Evolutionary conservation across 2,888 invertebrate species (phyloP).

Genomic region (Drosophila tripunctata): DNA sequence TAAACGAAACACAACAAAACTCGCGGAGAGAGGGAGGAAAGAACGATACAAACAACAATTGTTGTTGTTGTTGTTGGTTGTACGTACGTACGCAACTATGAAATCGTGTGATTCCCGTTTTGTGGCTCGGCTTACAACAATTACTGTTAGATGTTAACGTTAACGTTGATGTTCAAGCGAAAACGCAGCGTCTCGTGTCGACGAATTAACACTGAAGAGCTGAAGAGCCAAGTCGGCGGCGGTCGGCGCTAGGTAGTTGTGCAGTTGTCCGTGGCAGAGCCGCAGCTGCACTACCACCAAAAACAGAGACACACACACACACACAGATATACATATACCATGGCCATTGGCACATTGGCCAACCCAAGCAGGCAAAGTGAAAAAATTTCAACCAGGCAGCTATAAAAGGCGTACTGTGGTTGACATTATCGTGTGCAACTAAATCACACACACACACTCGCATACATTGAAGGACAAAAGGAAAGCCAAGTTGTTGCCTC

Average conservation of each 20-base stretch:
- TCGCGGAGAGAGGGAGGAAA: slow-evolving; percentile 27
- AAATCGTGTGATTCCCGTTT: slow-evolving; percentile 18
- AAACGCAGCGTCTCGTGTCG: slow-evolving; percentile 82
- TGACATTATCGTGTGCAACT: slow-evolving; percentile 79
- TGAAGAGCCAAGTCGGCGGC: slow-evolving; percentile 75
- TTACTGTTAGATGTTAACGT: slow-evolving; percentile 48
- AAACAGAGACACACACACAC: slow-evolving; percentile 34
- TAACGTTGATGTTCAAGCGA: slow-evolving; percentile 52
- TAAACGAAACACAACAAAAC: slow-evolving; percentile 50
- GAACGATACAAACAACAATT: slow-evolving; percentile 36
- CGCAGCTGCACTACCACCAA: slow-evolving; percentile 63
- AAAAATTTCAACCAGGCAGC: slow-evolving; percentile 60
- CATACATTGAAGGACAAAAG: slow-evolving; percentile 26
- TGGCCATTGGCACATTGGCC: slow-evolving; percentile 32
- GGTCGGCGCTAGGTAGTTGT: slow-evolving; percentile 55
- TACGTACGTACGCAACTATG: slow-evolving; percentile 43
- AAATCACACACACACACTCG: slow-evolving; percentile 61
- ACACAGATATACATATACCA: slow-evolving; percentile 30
- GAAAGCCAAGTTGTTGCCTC: slow-evolving; percentile 44
- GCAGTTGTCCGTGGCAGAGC: slow-evolving; percentile 55
- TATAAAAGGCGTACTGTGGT: slow-evolving; percentile 67
- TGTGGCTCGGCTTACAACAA: slow-evolving; percentile 37
- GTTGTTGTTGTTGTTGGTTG: too few relatives aligned
- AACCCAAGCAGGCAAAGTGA: slow-evolving; percentile 55
- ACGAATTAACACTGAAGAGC: slow-evolving; percentile 82